Base-by-base conservation (phyloP, 1,140 invertebrate species). In the Zaprionus inermis region DNA sequence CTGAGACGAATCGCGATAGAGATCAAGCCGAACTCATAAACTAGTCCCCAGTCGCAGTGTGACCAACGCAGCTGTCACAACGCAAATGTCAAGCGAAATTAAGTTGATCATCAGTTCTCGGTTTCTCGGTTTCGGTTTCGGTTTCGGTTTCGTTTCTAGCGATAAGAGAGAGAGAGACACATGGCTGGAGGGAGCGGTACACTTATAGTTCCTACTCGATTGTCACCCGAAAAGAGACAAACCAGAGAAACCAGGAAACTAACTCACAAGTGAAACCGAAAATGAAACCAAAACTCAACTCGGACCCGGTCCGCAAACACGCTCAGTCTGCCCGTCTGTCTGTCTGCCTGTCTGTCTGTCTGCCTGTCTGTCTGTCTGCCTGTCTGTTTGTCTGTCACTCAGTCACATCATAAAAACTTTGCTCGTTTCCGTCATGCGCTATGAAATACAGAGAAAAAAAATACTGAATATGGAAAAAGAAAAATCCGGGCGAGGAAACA, bases 381-480 rank as follows among this genome's bases (percentile, higher is more conserved):
- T 1, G 1, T 24, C 24, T 28, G 1, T 24, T 5, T 28, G 78
- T 59, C 63, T 46, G 63, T 56, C 57, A 46, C 41, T 70, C 57
- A 46, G 41, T 70, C 64, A 74, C 59, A 80, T 80, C 74, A 80
- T 81, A 84, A 85, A 86, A 77, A 79, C 66, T 79, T 88, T 81
- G 41, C 77, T 61, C 61, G 71, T 86, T 77, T 68, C 77, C 61
- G 59, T 34, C 58, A 49, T 59, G 64, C 32, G 22, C 34, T 54
- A 61, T 28, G 24, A 28, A 28, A 28, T 2, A 0, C 24, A 28
- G 5, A 70, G 65, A 68, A 54, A 59, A 68, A 54, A 69, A 59
- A 59, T 66, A 65, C 63, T 18, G 20, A 67, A 68, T 63, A 22
- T 49, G 60, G 60, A 72, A 72, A 64, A 44, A 32, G 49, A 24